Base-by-base conservation (phyloP, 2,113 vertebrate species). In the Bufo gargarizans region DNA sequence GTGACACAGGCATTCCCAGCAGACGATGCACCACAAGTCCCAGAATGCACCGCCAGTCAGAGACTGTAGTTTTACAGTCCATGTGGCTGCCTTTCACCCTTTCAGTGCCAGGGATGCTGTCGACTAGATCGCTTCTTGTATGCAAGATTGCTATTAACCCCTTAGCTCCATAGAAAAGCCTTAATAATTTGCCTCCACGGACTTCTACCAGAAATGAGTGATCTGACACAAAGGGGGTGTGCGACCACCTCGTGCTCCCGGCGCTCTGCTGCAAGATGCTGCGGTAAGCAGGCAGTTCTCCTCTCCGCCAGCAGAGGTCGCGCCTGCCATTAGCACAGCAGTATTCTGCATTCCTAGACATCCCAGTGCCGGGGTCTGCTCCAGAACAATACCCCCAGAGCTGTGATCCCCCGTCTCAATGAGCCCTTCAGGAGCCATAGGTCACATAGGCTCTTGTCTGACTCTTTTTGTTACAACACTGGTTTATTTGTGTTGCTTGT, bases 181-280 rank as follows among this genome's bases (percentile, higher is more conserved):
- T 33, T 33, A 43, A 71, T 71, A 71, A 16, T 72, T 69, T 16
- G 43, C 69, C 45, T n/a, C 2, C 9, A 67, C 5, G 55, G 12
- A 33, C 47, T 79, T 79, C 9, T 56, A 10, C 56, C 4, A 65
- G 4, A 61, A 67, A 65, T 76, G 12, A 84, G 59, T 69, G 81
- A 69, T 78, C 50, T 17, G 58, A 78, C 87, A 88, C 80, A 84
- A 89, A 84, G 87, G 87, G 87, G 81, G 87, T 84, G 87, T 88
- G 87, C 84, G 43, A 53, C 16, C 58, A 84, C 87, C 87, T 89
- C 87, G 87, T 89, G 87, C 20, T n/a, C 13, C 22, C n/a, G 22
- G 6, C 12, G 77, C 59, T 80, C 20, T 87, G 86, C 86, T 14
- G 77, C 45, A 80, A 55, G 61, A 79, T 65, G 76, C 56, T 77